Evolutionary conservation across 2,888 invertebrate species (phyloP), one percentile per base, ranked within the genome.

Genomic region (Drosophila sordidula): DNA sequence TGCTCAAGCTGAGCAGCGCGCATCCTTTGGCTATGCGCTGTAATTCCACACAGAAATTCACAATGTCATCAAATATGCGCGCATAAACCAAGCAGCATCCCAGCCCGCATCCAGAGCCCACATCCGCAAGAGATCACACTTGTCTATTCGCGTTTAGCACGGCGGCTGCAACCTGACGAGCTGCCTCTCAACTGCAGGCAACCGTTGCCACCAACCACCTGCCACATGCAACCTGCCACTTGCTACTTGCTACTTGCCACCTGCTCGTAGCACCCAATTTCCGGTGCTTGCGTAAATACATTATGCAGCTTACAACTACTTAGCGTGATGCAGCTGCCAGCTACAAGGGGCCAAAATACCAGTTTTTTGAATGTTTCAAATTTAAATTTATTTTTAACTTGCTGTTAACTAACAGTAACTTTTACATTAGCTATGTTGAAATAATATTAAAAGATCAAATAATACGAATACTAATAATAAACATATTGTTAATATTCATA

Each of bases 271-370:
- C 89, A 90, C 77, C 87, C 87, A 88, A 90, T 90, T 90, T 89
- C 87, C 89, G 78, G 78, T 80, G 79, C 89, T 89, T 89, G 84
- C 75, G 76, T 80, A 88, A 89, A 87, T 89, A 89, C 82, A 89
- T 90, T 90, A 89, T 86, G 89, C 89, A 85, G 79, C 89, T 89
- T 89, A 89, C 85, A 85, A 85, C 85, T 85, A 85, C 85, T 85
- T 85, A 89, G 66, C 58, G 62, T 36, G 54, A 52, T 63, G 68
- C 62, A 59, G 62, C 47, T 63, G 64, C 38, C 9, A 11, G 12
- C 12, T 32, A 75, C 74, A 11, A 14, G 71, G 66, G 51, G 47
- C 26, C 11, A 47, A 42, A 9, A 18, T n/a, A 3, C 1, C 1
- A 12, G 8, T 12, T 12, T 34, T 49, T n/a, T n/a, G 2, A 44